Percentiles rank a stretch among this genome's conserved stretches.
Conservation (phyloP, 2,888 invertebrate genomes). For the Oscheius sp. region DNA sequence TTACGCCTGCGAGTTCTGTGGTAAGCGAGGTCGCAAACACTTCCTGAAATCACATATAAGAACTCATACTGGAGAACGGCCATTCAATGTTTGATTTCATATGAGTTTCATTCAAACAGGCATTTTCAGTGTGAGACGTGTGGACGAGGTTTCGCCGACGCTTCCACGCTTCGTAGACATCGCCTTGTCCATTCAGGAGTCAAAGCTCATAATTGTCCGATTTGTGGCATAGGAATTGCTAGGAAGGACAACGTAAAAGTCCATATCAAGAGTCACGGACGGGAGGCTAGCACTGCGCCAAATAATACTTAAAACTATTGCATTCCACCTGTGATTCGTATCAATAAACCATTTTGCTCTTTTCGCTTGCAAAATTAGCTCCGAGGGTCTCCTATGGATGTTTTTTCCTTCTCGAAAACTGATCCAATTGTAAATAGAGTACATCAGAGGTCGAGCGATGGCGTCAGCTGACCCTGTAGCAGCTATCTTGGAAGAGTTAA, state of each 20-base stretch:
- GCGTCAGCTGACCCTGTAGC: slow-evolving; percentile 13
- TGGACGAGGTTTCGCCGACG: slow-evolving; percentile 61
- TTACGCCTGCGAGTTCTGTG: slow-evolving; percentile 66
- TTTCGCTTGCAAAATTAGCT: too few species aligned
- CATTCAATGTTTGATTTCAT: slow-evolving; percentile 48
- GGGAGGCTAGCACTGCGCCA: background rate
- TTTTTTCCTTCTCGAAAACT: background rate
- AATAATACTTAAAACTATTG: background rate
- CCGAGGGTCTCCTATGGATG: too few species aligned
- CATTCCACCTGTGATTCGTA: too few species aligned
- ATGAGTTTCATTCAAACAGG: background rate
- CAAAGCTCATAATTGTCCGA: slow-evolving; percentile 65
- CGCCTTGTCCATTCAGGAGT: slow-evolving; percentile 62
- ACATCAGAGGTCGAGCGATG: background rate
- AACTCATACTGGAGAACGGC: slow-evolving; percentile 64
- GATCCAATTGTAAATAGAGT: slow-evolving; percentile 8
- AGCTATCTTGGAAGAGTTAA: slow-evolving; percentile 9
- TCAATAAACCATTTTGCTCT: too few species aligned
- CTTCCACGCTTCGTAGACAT: slow-evolving; percentile 66
- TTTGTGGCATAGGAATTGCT: slow-evolving; percentile 64
- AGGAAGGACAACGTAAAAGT: slow-evolving; percentile 67
- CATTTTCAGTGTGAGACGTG: slow-evolving; percentile 61
- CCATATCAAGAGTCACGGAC: slow-evolving; percentile 51
- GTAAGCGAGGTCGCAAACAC: slow-evolving; percentile 63
- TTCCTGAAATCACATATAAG: slow-evolving; percentile 61